Conservation (phyloP, 2,888 invertebrate species). For the Mimachlamys varia region DNA sequence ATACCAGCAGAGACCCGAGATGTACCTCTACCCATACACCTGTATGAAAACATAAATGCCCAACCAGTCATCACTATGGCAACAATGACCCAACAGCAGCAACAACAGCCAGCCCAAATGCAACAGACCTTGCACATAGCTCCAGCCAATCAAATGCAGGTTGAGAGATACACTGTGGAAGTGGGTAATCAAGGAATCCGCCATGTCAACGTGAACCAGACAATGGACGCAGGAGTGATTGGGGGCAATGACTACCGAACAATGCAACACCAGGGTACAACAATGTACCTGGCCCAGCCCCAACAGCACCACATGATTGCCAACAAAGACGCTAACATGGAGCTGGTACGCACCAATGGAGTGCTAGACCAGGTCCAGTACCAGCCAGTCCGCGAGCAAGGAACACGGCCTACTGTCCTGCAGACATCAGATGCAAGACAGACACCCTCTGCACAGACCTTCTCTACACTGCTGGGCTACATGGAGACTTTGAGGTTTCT, state of each 20-base stretch:
- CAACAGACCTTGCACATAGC: slow-evolving; percentile 54
- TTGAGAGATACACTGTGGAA: slow-evolving; percentile 49
- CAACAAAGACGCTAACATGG: slow-evolving; percentile 47
- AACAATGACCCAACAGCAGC: slow-evolving; percentile 53
- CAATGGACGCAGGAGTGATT: slow-evolving; percentile 46
- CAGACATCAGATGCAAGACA: slow-evolving; percentile 57
- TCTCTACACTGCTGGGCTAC: slow-evolving; percentile 62
- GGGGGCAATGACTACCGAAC: slow-evolving; percentile 61
- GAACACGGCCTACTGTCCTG: slow-evolving; percentile 54
- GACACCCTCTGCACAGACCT: slow-evolving; percentile 57
- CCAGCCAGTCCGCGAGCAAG: slow-evolving; percentile 55
- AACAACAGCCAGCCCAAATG: slow-evolving; percentile 50
- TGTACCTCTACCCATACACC: slow-evolving; percentile 54
- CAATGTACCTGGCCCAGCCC: slow-evolving; percentile 51
- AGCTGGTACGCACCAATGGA: slow-evolving; percentile 54
- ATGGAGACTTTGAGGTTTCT: slow-evolving; percentile 65
- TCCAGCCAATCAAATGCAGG: slow-evolving; percentile 48
- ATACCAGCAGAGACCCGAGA: slow-evolving; percentile 47
- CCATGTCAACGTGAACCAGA: slow-evolving; percentile 45
- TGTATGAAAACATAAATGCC: slow-evolving; percentile 60
- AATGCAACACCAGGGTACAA: slow-evolving; percentile 58
- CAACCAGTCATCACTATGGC: slow-evolving; percentile 51
- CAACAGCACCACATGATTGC: slow-evolving; percentile 52
- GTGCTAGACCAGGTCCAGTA: slow-evolving; percentile 58
- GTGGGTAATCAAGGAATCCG: slow-evolving; percentile 40